These are phyloP conservation scores for Xenentodon cancila DNA, from an alignment of 2,797 vertebrate species.

Conservation along the genomic window DNA sequence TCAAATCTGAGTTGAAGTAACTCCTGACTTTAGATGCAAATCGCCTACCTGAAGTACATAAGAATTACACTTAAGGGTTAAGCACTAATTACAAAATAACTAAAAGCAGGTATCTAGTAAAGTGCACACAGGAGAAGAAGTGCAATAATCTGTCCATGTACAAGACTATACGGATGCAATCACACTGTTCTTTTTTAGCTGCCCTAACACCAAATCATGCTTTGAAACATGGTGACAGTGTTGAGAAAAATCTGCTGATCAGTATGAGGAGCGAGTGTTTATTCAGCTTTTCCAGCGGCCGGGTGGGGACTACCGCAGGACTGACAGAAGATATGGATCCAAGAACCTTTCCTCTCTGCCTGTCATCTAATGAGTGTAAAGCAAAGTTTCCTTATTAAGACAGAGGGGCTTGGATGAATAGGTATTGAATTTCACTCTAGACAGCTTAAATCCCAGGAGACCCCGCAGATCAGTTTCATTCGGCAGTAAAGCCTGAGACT, in stretches of 20 bases:
- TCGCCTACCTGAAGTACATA: too few relatives aligned
- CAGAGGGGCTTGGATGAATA: conserved; percentile 56
- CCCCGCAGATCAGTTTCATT: conserved; percentile 62
- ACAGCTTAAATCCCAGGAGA: conserved; percentile 63
- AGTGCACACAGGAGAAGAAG: too few relatives aligned
- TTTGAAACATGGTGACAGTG: conserved; percentile 47
- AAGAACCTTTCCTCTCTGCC: conserved; percentile 40
- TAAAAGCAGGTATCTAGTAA: too few relatives aligned
- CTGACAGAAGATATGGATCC: conserved; percentile 48
- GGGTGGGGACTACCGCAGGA: conserved; percentile 65
- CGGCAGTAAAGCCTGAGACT: conserved; percentile 45
- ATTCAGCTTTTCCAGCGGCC: conserved; percentile 74
- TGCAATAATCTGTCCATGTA: too few relatives aligned
- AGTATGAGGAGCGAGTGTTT: conserved; percentile 64
- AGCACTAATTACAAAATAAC: too few relatives aligned
- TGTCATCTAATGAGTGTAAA: conserved; percentile 58
- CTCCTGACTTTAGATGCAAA: too few relatives aligned
- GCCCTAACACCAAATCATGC: conserved; percentile 35
- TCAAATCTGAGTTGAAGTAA: too few relatives aligned
- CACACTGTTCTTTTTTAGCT: conserved; percentile 3
- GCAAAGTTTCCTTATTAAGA: conserved; percentile 76
- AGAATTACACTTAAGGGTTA: too few relatives aligned
- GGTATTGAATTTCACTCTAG: conserved; percentile 65
- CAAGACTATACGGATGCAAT: not conserved
- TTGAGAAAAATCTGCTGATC: conserved; percentile 58